Percentiles rank a stretch among this genome's conserved stretches.
Evolutionary conservation across 2,797 vertebrate genomes (phyloP).

Genomic region (Anabas testudineus): DNA sequence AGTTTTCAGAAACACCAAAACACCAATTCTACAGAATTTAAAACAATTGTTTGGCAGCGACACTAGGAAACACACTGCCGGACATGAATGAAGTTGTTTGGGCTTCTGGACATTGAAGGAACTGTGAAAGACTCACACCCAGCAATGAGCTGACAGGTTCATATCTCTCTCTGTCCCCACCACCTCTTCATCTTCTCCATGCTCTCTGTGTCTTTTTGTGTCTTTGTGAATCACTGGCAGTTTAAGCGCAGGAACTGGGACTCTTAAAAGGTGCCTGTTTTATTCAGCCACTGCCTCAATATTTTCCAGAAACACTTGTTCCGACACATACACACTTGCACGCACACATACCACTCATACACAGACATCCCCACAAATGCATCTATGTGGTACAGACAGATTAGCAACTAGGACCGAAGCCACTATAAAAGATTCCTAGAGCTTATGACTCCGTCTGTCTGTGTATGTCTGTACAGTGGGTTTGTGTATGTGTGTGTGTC

Average conservation of each 20-base stretch:
- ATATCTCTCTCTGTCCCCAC: conserved; percentile 10
- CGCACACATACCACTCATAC: conserved; percentile 12
- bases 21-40: no score
- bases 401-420: conserved; percentile 53
- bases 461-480: conserved; percentile 26
- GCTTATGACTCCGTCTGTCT: conserved; percentile 63
- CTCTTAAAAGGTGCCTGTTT: conserved; percentile 50
- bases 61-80: conserved; percentile 7
- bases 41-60: background rate
- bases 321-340: conserved; percentile 7
- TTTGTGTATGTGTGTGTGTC: conserved; percentile 33
- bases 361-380: conserved; percentile 32
- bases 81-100: conserved; percentile 1
- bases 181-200: conserved; percentile 26
- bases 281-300: conserved; percentile 49
- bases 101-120: conserved; percentile 10
- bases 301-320: conserved; percentile 39
- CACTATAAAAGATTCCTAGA: conserved; percentile 59
- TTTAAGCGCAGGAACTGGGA: conserved; percentile 55
- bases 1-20: no score
- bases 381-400: conserved; percentile 42
- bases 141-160: conserved; percentile 29
- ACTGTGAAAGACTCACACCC: conserved; percentile 25
- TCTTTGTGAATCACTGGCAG: conserved; percentile 59
- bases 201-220: conserved; percentile 43